phyloP scores from a whole-genome alignment of 2,797 vertebrate genomes.

The Pelobates cultripes region DNA sequence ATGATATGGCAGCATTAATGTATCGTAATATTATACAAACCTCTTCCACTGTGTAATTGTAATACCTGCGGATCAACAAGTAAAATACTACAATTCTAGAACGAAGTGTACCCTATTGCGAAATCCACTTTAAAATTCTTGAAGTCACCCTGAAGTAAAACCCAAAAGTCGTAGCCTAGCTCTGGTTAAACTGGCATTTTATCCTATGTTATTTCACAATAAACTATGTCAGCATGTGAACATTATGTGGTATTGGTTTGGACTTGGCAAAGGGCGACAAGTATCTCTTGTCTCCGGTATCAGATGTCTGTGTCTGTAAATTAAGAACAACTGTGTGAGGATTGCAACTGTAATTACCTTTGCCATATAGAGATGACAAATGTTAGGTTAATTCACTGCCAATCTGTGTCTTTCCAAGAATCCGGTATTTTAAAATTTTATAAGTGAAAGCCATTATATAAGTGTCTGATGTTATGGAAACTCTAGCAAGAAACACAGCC shows the following conservation, averaged over 20 bases:
- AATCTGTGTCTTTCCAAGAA: constrained; percentile 29
- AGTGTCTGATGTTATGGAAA: not conserved
- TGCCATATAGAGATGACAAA: constrained; percentile 31
- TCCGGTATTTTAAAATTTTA: constrained; percentile 2
- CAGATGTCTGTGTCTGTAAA: constrained; percentile 43
- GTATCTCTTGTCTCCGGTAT: constrained; percentile 50
- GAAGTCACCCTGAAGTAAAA: constrained; percentile 17
- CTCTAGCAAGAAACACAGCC: not conserved
- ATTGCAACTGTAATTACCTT: constrained; percentile 32
- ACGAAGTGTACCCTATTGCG: constrained; percentile 31
- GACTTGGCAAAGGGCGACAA: not conserved
- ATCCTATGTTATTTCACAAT: constrained; percentile 45
- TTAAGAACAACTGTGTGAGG: constrained; percentile 42
- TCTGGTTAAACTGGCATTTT: constrained; percentile 31
- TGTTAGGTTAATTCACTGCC: constrained; percentile 11
- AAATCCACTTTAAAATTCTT: not conserved
- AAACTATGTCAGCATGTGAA: constrained; percentile 50
- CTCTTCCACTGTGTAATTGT: constrained; percentile 14
- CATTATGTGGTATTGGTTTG: constrained; percentile 49
- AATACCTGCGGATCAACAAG: constrained; percentile 18
- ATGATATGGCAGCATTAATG: not conserved
- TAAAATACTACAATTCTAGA: constrained; percentile 10
- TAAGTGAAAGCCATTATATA: not conserved
- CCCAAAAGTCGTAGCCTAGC: not conserved
- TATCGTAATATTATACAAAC: constrained; percentile 17